These are phyloP conservation scores for Phortica variegata DNA, from an alignment of 1,140 invertebrate genomes.

Conservation along the genomic window DNA sequence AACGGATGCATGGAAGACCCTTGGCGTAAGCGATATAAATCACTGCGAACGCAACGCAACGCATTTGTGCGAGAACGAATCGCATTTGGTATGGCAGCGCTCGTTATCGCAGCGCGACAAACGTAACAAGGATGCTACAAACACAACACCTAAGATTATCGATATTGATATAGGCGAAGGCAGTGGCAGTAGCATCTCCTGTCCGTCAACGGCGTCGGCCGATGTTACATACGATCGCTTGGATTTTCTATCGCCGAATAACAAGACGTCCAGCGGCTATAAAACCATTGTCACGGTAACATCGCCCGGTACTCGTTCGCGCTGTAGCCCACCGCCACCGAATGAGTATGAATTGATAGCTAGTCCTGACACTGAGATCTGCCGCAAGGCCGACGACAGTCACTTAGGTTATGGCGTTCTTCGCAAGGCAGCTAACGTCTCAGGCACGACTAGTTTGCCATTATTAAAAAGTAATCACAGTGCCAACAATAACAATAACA, in stretches of 20 bases:
- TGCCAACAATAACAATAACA: slow-evolving; percentile 22
- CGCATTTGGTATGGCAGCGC: slow-evolving; percentile 43
- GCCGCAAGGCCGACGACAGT: slow-evolving; percentile 73
- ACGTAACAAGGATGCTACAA: slow-evolving; percentile 34
- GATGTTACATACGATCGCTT: slow-evolving; percentile 71
- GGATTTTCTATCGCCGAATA: slow-evolving; percentile 77
- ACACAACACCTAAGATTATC: slow-evolving; percentile 32
- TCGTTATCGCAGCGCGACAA: slow-evolving; percentile 55
- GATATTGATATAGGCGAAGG: slow-evolving; percentile 50
- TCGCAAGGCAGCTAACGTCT: slow-evolving; percentile 64
- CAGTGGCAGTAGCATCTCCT: neutral
- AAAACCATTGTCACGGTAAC: slow-evolving; percentile 63
- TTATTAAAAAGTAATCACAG: slow-evolving; percentile 13
- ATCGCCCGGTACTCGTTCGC: slow-evolving; percentile 44
- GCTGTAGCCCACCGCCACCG: slow-evolving; percentile 31
- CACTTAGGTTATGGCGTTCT: slow-evolving; percentile 77
- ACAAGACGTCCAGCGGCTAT: slow-evolving; percentile 68
- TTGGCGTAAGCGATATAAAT: slow-evolving; percentile 70
- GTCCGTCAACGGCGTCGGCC: slow-evolving; percentile 1
- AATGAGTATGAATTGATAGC: slow-evolving; percentile 53
- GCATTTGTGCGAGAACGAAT: slow-evolving; percentile 45
- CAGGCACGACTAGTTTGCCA: slow-evolving; percentile 10
- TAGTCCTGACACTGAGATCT: slow-evolving; percentile 61
- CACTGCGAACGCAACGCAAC: slow-evolving; percentile 62
- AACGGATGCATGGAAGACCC: slow-evolving; percentile 74